Percentiles rank a stretch among this genome's conserved stretches.
phyloP scores from a whole-genome alignment of 2,888 invertebrate species.

The Lepetodrilus schrolli region DNA sequence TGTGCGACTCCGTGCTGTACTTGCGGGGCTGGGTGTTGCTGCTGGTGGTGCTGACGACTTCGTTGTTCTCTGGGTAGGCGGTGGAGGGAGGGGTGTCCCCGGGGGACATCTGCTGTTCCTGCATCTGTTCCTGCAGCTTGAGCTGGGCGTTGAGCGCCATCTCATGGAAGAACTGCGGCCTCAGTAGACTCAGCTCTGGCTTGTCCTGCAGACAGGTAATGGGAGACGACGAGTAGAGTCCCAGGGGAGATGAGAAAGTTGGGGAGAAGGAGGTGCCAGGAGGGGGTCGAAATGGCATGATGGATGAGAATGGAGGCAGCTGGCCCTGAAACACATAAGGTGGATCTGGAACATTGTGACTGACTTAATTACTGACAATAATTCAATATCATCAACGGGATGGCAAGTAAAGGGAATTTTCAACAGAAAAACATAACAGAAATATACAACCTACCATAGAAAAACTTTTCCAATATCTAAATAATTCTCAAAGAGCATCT shows the following conservation, averaged over 20 bases:
- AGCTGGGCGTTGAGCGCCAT: slow-evolving; percentile 39
- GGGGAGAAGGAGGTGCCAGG: slow-evolving; percentile 38
- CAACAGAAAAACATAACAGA: too few relatives aligned
- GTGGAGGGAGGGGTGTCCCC: slow-evolving; percentile 33
- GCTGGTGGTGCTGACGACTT: slow-evolving; percentile 43
- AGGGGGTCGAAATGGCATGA: slow-evolving; percentile 44
- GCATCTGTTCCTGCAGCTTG: slow-evolving; percentile 34
- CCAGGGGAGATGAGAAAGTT: slow-evolving; percentile 45
- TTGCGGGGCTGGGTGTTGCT: slow-evolving; percentile 52
- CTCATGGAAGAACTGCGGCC: slow-evolving; percentile 29
- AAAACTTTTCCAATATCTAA: too few relatives aligned
- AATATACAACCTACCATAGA: too few relatives aligned
- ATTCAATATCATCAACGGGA: too few relatives aligned
- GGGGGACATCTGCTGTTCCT: slow-evolving; percentile 35
- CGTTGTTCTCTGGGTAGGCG: slow-evolving; percentile 35
- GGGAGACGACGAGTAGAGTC: slow-evolving; percentile 42
- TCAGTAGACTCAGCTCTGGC: slow-evolving; percentile 21
- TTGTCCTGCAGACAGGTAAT: slow-evolving; percentile 35
- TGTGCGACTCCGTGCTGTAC: slow-evolving; percentile 62
- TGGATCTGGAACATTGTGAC: too few relatives aligned
- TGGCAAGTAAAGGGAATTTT: too few relatives aligned
- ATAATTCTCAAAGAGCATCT: too few relatives aligned
- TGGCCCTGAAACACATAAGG: slow-evolving; percentile 46
- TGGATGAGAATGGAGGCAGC: slow-evolving; percentile 58
- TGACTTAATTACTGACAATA: too few relatives aligned